Evolutionary conservation across 23 tunicate species (phyloP).

Genomic region (Trididemnum clinides): DNA sequence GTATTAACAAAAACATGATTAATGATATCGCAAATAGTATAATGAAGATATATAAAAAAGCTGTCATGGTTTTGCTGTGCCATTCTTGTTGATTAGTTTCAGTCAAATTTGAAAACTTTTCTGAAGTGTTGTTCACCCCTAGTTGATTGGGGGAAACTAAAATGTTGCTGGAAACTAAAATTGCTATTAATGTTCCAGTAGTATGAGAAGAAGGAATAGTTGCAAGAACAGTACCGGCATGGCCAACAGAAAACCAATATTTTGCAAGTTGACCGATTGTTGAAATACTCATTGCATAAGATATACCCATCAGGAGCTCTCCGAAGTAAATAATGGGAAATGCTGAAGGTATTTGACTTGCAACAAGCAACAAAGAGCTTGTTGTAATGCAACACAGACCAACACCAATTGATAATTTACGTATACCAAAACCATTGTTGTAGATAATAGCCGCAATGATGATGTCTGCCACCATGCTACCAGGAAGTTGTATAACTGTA

Average conservation of each 20-base stretch:
- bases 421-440: not conserved
- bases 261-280: not conserved
- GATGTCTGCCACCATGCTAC: not conserved
- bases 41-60: not conserved
- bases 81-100: no score
- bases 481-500: not conserved
- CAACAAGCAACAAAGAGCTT: not conserved
- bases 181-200: not conserved
- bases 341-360: not conserved
- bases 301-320: not conserved
- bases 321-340: not conserved
- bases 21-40: not conserved
- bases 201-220: not conserved
- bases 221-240: not conserved
- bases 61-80: no score
- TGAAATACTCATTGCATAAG: not conserved
- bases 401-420: not conserved
- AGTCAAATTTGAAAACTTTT: no score
- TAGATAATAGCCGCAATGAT: not conserved
- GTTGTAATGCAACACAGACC: not conserved
- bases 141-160: not conserved
- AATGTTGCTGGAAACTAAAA: not conserved
- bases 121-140: not conserved
- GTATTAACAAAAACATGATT: not conserved
- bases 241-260: not conserved